Conservation (phyloP, 2,797 vertebrate genomes). For the Dipus sagitta region DNA sequence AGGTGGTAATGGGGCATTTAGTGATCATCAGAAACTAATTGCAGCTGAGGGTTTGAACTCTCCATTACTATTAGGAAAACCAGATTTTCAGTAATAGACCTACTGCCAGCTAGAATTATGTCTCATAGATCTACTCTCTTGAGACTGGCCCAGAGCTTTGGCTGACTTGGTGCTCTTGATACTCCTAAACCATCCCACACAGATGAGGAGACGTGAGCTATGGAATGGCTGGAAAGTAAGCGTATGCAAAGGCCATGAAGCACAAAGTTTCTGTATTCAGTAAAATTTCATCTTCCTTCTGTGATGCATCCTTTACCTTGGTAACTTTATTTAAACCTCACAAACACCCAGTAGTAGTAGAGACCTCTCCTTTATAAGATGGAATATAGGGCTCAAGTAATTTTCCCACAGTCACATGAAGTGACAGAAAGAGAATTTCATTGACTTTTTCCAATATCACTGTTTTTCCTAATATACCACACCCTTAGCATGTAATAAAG, state of each 20-base stretch:
- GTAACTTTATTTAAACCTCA: constrained; percentile 12
- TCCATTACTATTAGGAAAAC: background rate
- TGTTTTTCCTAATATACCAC: background rate
- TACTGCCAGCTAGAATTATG: background rate
- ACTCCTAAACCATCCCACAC: background rate
- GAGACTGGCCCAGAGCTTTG: background rate
- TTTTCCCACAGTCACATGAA: background rate
- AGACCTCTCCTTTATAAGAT: background rate
- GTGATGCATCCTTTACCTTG: background rate
- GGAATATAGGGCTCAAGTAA: background rate
- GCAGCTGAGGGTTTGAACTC: background rate
- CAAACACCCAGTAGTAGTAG: background rate
- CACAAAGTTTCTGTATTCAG: background rate
- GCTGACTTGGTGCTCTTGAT: background rate
- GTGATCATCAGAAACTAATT: constrained; percentile 13
- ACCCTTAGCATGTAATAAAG: background rate
- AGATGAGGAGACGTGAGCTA: background rate
- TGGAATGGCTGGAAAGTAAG: background rate
- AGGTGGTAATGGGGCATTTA: background rate
- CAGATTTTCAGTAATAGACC: background rate
- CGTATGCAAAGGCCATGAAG: background rate
- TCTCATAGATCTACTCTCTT: background rate
- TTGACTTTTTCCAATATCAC: background rate
- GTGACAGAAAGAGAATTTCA: background rate
- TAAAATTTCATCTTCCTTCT: background rate